These are phyloP conservation scores for Leptinotarsa undecemlineata DNA, from an alignment of 1,140 invertebrate genomes.

Conservation along the genomic window DNA sequence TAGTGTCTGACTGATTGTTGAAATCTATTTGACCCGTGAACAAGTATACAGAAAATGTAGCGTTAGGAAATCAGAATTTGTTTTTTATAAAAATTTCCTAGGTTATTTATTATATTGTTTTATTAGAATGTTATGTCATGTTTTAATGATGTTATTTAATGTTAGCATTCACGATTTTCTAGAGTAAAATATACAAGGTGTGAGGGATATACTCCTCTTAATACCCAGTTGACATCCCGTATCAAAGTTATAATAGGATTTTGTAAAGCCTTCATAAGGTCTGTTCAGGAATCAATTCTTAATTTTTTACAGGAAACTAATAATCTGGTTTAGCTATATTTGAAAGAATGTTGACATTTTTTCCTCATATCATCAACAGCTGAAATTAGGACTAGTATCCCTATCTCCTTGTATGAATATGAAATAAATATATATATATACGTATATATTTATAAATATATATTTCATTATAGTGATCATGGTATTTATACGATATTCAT, in stretches of 20 bases:
- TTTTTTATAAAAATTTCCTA: conserved; percentile 25
- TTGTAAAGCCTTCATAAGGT: too few species aligned
- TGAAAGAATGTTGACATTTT: too few species aligned
- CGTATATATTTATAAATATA: neutral
- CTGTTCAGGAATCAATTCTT: too few species aligned
- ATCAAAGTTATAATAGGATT: too few species aligned
- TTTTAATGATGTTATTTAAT: conserved; percentile 24
- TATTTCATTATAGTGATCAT: neutral
- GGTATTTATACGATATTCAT: conserved; percentile 3
- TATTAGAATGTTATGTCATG: conserved; percentile 24
- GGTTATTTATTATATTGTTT: conserved; percentile 26
- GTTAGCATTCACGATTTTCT: neutral
- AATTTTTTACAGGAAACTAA: too few species aligned
- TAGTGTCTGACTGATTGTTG: neutral
- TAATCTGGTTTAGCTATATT: too few species aligned
- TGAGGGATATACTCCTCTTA: too few species aligned
- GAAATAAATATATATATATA: too few species aligned
- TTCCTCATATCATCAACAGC: too few species aligned
- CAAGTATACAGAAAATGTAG: neutral
- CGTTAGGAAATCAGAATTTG: conserved; percentile 3
- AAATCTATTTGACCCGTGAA: neutral
- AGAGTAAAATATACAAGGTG: neutral
- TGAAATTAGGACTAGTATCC: too few species aligned
- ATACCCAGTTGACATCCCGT: too few species aligned
- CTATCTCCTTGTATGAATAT: too few species aligned